phyloP scores from a whole-genome alignment of 1,140 invertebrate genomes.

The Ceratosolen solmsi region DNA sequence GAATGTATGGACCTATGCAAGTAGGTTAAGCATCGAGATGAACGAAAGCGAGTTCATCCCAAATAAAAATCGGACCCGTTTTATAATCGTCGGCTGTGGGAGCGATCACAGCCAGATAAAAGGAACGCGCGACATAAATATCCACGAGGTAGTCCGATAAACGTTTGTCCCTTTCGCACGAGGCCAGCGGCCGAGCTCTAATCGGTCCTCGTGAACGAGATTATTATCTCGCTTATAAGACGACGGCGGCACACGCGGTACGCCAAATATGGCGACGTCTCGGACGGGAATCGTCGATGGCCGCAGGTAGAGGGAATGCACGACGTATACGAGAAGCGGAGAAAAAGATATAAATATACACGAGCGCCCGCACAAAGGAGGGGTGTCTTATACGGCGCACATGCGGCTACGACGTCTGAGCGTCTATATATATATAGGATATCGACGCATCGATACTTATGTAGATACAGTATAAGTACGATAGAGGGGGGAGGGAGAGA shows the following conservation, averaged over 20 bases:
- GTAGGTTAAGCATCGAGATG: too few relatives aligned
- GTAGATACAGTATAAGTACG: conserved; percentile 34
- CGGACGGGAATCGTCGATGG: neutral
- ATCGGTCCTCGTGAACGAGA: neutral
- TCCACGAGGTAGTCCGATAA: neutral
- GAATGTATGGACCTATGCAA: too few relatives aligned
- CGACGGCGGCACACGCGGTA: neutral
- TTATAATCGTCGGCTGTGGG: neutral
- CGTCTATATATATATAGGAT: neutral
- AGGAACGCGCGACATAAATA: conserved; percentile 15
- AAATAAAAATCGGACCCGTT: too few relatives aligned
- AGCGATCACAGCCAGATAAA: neutral
- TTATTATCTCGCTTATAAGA: conserved; percentile 24
- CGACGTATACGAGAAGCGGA: neutral
- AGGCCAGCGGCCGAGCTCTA: neutral
- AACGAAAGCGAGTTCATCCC: too few relatives aligned
- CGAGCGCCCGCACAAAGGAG: neutral
- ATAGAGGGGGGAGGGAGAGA: conserved; percentile 21
- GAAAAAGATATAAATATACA: conserved; percentile 7
- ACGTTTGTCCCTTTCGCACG: neutral
- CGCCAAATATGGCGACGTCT: conserved; percentile 14
- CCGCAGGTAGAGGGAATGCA: conserved; percentile 13
- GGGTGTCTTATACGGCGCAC: conserved; percentile 36
- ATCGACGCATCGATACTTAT: conserved; percentile 45
- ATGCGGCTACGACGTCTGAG: neutral